Base-by-base conservation (phyloP, 1,140 invertebrate genomes). In the Andricus grossulariae region DNA sequence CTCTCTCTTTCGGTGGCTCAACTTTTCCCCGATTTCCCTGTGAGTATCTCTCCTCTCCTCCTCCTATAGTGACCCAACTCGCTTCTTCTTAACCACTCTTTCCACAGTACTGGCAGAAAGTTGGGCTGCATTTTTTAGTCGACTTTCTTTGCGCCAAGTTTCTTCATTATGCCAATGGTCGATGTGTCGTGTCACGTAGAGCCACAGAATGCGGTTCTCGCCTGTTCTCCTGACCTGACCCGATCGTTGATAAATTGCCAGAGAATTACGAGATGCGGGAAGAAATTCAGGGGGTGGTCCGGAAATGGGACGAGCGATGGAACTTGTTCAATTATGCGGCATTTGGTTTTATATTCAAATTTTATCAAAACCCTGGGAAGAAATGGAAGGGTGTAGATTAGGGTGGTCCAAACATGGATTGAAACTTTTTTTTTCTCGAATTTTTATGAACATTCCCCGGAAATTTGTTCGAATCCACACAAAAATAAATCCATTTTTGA, bases 221-320 rank as follows among this genome's bases (percentile, higher is more conserved):
- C 52, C 74, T 75, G 77, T 74, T 57, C 70, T 54, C 39, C 50
- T 55, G 66, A 76, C 78, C 75, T 80, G 80, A 80, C 60, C 80
- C 75, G 74, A 80, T 82, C 78, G 73, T 77, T 82, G 78, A 83
- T 81, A 77, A 80, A 81, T 71, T 77, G 78, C 77, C 74, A 71
- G 50, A n/a, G 74, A 78, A 74, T 66, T 66, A 66, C 25, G 39
- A 5, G 39, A 45, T 45, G 39, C 39, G 39, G 39, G 39, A 45
- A 39, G 39, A 66, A 66, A 32, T 66, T 66, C 5, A 66, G 25
- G 25, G 13, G 16, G 15, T 66, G 15, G 15, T 16, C 25, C 32
- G 32, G 60, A 66, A 66, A 66, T 39, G 13, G 32, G 13, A 66
- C 25, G 32, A 32, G n/a, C 11, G 15, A 12, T 25, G 21, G 13